Conservation (phyloP, 92 coral and sea anemone genomes). For the Porites cylindrica region DNA sequence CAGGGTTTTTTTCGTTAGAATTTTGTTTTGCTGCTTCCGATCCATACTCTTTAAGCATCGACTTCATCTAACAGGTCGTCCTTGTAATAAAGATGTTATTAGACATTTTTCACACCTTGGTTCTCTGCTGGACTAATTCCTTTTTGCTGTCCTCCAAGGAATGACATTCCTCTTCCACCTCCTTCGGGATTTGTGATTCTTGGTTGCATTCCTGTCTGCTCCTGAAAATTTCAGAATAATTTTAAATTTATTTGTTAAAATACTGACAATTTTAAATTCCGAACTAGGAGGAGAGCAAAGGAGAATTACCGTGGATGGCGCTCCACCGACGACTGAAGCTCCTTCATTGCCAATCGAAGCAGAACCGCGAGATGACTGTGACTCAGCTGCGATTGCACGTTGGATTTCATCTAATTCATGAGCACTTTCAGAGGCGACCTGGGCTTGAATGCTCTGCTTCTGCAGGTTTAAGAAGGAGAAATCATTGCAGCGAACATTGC, state of each 20-base stretch:
- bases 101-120: conserved; percentile 16
- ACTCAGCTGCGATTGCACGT: conserved; percentile 95
- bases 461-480: not conserved
- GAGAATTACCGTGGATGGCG: conserved; percentile 19
- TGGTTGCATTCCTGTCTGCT: conserved; percentile 39
- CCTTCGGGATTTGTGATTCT: conserved; percentile 41
- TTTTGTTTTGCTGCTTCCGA: too few relatives aligned
- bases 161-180: conserved; percentile 22
- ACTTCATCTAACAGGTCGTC: too few relatives aligned
- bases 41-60: too few relatives aligned
- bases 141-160: conserved; percentile 32
- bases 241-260: too few relatives aligned
- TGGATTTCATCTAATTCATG: conserved; percentile 96
- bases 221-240: conserved; percentile 10
- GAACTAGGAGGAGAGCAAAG: not conserved
- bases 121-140: conserved; percentile 38
- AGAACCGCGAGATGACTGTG: conserved; percentile 96
- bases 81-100: too few relatives aligned
- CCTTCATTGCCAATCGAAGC: conserved; percentile 88
- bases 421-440: conserved; percentile 99
- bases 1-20: too few relatives aligned
- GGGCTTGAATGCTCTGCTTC: conserved; percentile 98
- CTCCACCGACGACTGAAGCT: conserved; percentile 81
- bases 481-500: too few relatives aligned
- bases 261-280: too few relatives aligned